phyloP scores from a whole-genome alignment of 2,113 vertebrate genomes.

The Oncorhynchus tshawytscha region DNA sequence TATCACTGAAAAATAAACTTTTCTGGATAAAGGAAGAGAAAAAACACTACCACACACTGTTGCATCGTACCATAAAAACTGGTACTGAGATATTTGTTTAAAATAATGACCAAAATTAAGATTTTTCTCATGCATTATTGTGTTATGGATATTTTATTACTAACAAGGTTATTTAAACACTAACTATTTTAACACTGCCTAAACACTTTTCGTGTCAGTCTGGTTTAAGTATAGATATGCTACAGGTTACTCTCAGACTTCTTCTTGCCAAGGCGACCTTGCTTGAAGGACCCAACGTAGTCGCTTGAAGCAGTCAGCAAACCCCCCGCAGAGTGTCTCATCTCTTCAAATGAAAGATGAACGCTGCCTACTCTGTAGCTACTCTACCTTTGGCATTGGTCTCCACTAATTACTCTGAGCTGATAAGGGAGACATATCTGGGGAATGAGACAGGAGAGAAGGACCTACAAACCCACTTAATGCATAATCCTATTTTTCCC shows the following conservation, averaged over 20 bases:
- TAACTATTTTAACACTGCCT: no score
- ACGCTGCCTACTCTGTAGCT: conserved; percentile 66
- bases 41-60: no score
- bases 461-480: conserved; percentile 82
- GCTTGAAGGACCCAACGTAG: conserved; percentile 47
- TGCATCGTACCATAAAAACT: neutral
- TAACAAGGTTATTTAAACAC: no score
- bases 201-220: no score
- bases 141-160: conserved; percentile 21
- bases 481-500: conserved; percentile 65
- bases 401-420: conserved; percentile 79
- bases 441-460: conserved; percentile 67
- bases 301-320: conserved; percentile 64
- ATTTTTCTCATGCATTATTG: conserved; percentile 10
- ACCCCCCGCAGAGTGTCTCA: conserved; percentile 66
- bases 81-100: neutral
- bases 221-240: no score
- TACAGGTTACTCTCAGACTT: conserved; percentile 44
- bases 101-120: no score
- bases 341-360: conserved; percentile 73
- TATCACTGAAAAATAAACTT: conserved; percentile 94
- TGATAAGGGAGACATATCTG: conserved; percentile 77
- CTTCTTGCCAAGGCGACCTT: conserved; percentile 60
- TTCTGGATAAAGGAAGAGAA: conserved; percentile 22
- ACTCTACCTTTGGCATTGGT: conserved; percentile 75